Evolutionary conservation across 1,140 invertebrate genomes (phyloP).

Genomic region (Paraescarpia echinospica): DNA sequence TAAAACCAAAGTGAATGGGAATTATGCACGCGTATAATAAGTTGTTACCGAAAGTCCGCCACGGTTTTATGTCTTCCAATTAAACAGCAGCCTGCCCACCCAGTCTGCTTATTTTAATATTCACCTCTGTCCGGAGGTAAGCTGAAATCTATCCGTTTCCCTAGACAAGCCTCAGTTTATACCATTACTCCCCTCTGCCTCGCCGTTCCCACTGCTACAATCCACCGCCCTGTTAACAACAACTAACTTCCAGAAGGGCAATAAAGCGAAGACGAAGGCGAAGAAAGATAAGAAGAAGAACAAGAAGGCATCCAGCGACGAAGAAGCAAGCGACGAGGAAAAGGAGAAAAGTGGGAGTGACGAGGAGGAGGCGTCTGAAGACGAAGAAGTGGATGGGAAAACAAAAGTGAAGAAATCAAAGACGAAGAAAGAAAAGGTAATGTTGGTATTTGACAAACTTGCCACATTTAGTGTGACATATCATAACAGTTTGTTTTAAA

Average conservation of each 20-base stretch:
- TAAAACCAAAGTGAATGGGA: neutral
- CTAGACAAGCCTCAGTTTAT: neutral
- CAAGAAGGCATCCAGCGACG: neutral
- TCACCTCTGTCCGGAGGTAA: neutral
- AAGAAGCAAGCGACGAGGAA: neutral
- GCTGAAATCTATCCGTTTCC: neutral
- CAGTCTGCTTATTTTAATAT: neutral
- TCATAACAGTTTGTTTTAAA: no score
- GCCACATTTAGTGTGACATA: neutral
- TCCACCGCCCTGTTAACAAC: slow-evolving; percentile 9
- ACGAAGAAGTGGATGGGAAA: neutral
- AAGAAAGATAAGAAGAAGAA: slow-evolving; percentile 1
- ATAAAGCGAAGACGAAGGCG: slow-evolving; percentile 10
- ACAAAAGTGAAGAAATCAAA: neutral
- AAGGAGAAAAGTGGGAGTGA: neutral
- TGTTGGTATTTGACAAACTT: neutral
- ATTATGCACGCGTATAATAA: no score
- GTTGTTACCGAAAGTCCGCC: neutral
- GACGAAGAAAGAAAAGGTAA: neutral
- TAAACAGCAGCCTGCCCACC: neutral
- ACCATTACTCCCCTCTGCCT: no score
- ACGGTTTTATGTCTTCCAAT: neutral
- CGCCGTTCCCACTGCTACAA: neutral
- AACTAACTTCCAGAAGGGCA: neutral
- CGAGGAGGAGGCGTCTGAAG: neutral